Conservation (phyloP, 2,888 invertebrate genomes). For the Frankliniella fusca region DNA sequence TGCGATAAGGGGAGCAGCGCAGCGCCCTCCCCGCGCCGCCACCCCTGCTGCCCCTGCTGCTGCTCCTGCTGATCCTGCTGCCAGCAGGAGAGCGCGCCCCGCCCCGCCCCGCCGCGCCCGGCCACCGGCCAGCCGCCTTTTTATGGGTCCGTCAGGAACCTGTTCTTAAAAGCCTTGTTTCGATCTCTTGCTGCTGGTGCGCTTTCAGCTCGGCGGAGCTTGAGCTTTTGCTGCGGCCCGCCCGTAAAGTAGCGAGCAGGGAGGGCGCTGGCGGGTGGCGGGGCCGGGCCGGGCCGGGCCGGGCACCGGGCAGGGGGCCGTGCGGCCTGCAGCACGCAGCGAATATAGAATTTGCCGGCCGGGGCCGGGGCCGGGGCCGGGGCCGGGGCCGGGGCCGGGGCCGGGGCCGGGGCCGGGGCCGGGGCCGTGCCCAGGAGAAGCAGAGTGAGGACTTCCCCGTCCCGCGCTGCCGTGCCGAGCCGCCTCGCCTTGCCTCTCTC, state of each 20-base stretch:
- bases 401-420: not conserved
- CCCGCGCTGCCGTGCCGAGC: not conserved
- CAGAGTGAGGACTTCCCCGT: not conserved
- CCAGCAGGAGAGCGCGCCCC: not conserved
- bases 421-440: not conserved
- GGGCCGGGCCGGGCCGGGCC: not conserved
- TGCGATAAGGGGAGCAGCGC: not conserved
- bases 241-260: not conserved
- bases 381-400: not conserved
- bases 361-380: not conserved
- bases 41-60: no score
- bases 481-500: not conserved
- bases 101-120: not conserved
- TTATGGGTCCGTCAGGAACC: not conserved
- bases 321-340: not conserved
- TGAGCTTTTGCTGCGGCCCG: not conserved
- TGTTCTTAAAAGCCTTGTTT: not conserved
- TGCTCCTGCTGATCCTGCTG: no score
- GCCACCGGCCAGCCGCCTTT: not conserved
- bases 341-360: not conserved
- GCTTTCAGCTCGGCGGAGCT: not conserved
- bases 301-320: not conserved
- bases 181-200: not conserved
- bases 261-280: no score
- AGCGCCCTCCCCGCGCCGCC: not conserved